Evolutionary conservation across 2,797 vertebrate species (phyloP).

Genomic region (Pangasius sanitwongsei): DNA sequence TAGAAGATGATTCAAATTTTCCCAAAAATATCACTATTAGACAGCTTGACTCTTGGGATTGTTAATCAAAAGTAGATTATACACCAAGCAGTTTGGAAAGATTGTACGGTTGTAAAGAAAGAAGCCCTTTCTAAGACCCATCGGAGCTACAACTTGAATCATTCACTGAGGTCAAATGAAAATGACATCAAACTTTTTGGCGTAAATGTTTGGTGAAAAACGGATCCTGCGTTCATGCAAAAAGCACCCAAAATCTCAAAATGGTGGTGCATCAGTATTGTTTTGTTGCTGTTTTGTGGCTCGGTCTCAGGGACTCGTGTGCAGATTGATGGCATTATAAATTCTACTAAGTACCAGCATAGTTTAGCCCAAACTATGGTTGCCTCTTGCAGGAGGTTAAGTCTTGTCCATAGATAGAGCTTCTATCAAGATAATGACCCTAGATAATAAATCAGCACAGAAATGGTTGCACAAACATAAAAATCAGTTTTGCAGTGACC

Average conservation of each 20-base stretch:
- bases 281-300: background rate
- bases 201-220: background rate
- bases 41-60: background rate
- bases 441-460: background rate
- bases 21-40: background rate
- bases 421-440: background rate
- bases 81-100: background rate
- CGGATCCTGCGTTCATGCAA: background rate
- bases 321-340: too few relatives aligned
- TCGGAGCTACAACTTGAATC: background rate
- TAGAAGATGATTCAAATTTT: too few relatives aligned
- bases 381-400: background rate
- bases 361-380: background rate
- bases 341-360: background rate
- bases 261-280: background rate
- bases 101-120: background rate
- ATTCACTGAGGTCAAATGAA: background rate
- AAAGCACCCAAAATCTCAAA: background rate
- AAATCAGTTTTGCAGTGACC: background rate
- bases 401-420: background rate
- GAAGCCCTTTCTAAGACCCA: background rate
- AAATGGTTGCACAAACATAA: background rate
- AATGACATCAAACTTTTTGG: background rate
- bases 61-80: background rate
- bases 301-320: background rate